A percentile compares a stretch with the other conserved stretches of the same genome.
Conservation (phyloP, 2,797 vertebrate genomes). For the Morus bassanus region DNA sequence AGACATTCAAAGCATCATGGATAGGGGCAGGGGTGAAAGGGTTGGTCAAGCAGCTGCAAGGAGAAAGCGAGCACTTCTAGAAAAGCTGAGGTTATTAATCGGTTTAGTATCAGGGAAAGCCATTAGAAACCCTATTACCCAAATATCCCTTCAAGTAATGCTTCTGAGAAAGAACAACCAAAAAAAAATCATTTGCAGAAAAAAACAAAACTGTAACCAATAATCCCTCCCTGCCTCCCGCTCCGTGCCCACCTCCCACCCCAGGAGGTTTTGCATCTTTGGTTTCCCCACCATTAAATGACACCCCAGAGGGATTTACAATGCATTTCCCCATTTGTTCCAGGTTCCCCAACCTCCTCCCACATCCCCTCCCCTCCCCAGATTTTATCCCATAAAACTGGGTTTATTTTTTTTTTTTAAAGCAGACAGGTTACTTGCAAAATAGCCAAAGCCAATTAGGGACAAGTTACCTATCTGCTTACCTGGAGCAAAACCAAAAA, state of each 20-base stretch:
- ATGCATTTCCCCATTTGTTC: background rate
- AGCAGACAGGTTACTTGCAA: conserved; percentile 53
- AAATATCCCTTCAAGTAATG: conserved; percentile 88
- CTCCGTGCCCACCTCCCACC: background rate
- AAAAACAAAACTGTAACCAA: background rate
- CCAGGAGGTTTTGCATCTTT: conserved; percentile 38
- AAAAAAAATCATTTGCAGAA: background rate
- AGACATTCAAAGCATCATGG: conserved; percentile 97
- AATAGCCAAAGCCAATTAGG: background rate
- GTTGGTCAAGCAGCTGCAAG: conserved; percentile 91
- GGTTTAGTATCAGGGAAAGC: conserved; percentile 91
- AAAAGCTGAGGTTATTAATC: conserved; percentile 87
- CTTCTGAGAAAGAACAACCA: background rate
- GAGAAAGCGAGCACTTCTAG: conserved; percentile 94
- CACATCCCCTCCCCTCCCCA: background rate
- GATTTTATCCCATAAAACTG: conserved; percentile 7
- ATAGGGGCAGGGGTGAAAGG: conserved; percentile 91
- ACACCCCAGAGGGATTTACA: conserved; percentile 5
- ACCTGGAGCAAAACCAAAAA: conserved; percentile 10
- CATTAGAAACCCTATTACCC: conserved; percentile 87
- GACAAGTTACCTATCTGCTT: conserved; percentile 34
- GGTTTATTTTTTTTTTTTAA: background rate
- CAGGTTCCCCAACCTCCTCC: conserved; percentile 53
- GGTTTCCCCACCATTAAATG: conserved; percentile 17
- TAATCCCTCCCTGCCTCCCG: background rate